Percentiles rank a stretch among this genome's conserved stretches.
phyloP scores from a whole-genome alignment of 2,888 invertebrate genomes.

The Monochamus alternatus region DNA sequence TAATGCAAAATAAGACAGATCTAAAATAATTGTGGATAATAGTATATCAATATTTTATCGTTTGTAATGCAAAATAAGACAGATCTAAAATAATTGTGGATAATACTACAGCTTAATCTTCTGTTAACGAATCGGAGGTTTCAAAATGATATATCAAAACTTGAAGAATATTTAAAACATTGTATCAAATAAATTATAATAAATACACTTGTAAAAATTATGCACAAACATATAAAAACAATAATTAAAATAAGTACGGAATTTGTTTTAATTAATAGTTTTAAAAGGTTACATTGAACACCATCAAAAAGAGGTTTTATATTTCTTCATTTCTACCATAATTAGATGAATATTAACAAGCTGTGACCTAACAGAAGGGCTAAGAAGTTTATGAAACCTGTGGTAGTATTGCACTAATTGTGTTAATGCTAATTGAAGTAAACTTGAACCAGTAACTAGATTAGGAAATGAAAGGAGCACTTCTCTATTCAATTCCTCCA shows the following conservation, averaged over 20 bases:
- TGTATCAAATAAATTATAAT: conserved; percentile 28
- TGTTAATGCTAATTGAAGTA: conserved; percentile 94
- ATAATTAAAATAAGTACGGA: conserved; percentile 42
- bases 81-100: no score
- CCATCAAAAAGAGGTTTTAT: conserved; percentile 81
- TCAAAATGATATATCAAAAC: neutral
- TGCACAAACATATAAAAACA: conserved; percentile 46
- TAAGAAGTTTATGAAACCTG: conserved; percentile 94
- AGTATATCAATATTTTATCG: no score
- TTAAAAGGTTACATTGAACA: conserved; percentile 19
- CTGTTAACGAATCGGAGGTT: no score
- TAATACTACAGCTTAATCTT: no score
- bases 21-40: no score
- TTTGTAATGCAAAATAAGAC: no score
- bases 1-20: no score
- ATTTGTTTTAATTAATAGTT: conserved; percentile 31
- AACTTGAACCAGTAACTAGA: conserved; percentile 93
- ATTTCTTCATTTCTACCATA: conserved; percentile 99
- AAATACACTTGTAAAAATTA: conserved; percentile 45
- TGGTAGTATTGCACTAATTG: conserved; percentile 98
- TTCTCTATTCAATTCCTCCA: conserved; percentile 96
- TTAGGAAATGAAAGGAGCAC: conserved; percentile 97
- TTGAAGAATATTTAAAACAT: neutral
- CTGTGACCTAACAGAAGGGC: conserved; percentile 88
- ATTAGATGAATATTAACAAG: conserved; percentile 98